Base-by-base conservation (phyloP, 2,113 vertebrate genomes). In the Chrysemys picta region DNA sequence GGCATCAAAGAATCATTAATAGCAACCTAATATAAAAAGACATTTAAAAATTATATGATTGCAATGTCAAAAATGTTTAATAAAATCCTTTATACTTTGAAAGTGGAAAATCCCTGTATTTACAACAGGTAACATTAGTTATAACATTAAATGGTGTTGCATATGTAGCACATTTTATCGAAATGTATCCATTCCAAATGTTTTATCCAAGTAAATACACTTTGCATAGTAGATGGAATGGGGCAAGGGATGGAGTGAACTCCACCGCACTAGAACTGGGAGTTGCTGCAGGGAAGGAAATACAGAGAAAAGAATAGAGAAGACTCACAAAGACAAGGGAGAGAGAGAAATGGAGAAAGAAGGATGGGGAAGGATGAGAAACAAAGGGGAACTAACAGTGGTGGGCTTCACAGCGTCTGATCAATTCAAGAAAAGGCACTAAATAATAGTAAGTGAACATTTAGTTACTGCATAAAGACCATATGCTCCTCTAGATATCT, bases 21-120 rank as follows among this genome's bases (percentile, higher is more conserved):
- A 35, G 76, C 27, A 94, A 97, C 82, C 98, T 98, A 91, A 80
- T 1, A 80, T 50, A 89, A 94, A 49, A 42, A 97, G 13, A 94
- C 0, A 95, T 81, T 69, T n/a, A 89, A 25, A 91, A 92, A 31
- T 88, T n/a, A 57, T 85, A 90, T 13, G 54, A 94, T 47, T 17
- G 5, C 35, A 89, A 62, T 8, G 1, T 38, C 1, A 72, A 89
- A 3, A 2, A 56, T 8, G 3, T 31, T 87, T 84, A 76, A 87
- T 45, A 27, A 80, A 90, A 10, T 19, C 42, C 49, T 78, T 45
- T 52, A 2, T n/a, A 47, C 52, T 62, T 84, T 5, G 45, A 93
- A 79, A 21, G 92, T 10, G 9, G 42, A 19, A 54, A 38, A 57
- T 2, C n/a, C 29, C 50, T 62, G 42, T 47, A 59, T 45, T 17